A percentile compares a stretch with the other conserved stretches of the same genome.
These are phyloP conservation scores for Cynaeus angustus DNA, from an alignment of 2,888 invertebrate species.

Conservation along the genomic window DNA sequence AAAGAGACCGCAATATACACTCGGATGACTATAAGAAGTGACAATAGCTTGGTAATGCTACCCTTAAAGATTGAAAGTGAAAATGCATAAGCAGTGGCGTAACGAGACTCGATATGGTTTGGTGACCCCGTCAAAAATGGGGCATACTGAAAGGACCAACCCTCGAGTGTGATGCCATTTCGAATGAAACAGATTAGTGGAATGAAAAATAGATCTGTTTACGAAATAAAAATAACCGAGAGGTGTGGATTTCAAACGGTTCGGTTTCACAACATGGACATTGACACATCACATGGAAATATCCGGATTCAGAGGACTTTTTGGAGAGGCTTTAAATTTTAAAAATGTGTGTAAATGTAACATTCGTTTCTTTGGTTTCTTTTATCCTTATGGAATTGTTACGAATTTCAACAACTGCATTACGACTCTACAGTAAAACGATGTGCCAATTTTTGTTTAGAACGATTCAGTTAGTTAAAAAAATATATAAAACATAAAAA, in stretches of 20 bases:
- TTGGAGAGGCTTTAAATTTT: too few species aligned
- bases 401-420: too few species aligned
- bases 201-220: constrained; percentile 10
- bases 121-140: background rate
- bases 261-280: constrained; percentile 13
- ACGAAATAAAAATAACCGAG: constrained; percentile 4
- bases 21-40: background rate
- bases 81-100: background rate
- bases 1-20: constrained; percentile 28
- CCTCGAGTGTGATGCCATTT: background rate
- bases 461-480: too few species aligned
- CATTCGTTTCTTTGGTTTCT: too few species aligned
- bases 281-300: background rate
- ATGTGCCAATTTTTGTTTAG: too few species aligned
- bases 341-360: too few species aligned
- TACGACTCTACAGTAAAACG: too few species aligned
- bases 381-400: too few species aligned
- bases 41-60: constrained; percentile 3
- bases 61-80: constrained; percentile 1
- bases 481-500: too few species aligned
- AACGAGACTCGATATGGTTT: background rate
- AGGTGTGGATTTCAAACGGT: constrained; percentile 5
- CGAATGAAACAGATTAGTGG: constrained; percentile 10
- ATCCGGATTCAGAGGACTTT: background rate
- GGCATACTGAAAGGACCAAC: background rate